Conservation (phyloP, 2,797 vertebrate species). For the Onychomys torridus region DNA sequence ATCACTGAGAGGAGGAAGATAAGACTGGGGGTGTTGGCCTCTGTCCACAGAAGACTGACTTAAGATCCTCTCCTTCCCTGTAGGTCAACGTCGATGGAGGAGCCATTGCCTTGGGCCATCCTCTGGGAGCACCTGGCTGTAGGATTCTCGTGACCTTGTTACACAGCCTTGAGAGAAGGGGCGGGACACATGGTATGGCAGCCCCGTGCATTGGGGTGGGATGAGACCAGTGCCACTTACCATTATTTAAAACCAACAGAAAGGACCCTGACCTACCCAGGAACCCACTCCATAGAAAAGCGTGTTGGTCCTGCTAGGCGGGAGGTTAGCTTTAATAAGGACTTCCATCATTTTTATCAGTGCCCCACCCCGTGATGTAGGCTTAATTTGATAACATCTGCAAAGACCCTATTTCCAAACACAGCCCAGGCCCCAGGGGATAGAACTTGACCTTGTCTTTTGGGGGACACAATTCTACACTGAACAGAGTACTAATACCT, state of each 20-base stretch:
- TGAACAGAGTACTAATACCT: background rate
- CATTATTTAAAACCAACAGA: too few relatives aligned
- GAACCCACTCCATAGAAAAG: background rate
- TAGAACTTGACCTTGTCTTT: background rate
- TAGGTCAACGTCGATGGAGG: conserved; percentile 95
- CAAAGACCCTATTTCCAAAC: background rate
- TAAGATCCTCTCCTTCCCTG: background rate
- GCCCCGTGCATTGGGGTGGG: conserved; percentile 96
- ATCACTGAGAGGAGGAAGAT: background rate
- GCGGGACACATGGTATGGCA: conserved; percentile 92
- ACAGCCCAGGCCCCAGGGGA: background rate
- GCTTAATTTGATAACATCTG: background rate
- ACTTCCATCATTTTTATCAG: background rate
- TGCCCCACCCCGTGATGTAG: too few relatives aligned
- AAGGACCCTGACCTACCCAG: background rate
- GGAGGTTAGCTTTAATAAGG: background rate
- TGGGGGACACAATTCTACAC: background rate
- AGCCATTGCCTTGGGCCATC: conserved; percentile 96
- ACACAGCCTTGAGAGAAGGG: conserved; percentile 92
- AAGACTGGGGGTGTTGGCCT: background rate
- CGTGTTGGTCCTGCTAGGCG: background rate
- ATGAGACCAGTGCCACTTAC: conserved; percentile 88
- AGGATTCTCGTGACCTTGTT: conserved; percentile 96
- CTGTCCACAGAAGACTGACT: background rate
- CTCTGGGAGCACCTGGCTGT: conserved; percentile 96